Evolutionary conservation across 2,888 invertebrate species (phyloP).

Genomic region (Parascotia fuliginaria): DNA sequence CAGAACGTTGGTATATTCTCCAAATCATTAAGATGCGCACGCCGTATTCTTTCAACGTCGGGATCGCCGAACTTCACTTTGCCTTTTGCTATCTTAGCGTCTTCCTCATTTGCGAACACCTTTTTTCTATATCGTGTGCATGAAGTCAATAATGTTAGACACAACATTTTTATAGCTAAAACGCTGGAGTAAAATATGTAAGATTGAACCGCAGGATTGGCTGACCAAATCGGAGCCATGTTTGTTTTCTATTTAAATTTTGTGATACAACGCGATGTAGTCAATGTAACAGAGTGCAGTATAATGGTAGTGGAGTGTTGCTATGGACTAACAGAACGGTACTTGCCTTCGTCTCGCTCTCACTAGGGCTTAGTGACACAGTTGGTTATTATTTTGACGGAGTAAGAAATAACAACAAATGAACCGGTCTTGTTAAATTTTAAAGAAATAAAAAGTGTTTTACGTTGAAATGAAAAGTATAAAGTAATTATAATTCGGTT

Average conservation of each 20-base stretch:
- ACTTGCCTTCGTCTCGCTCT: too few species aligned
- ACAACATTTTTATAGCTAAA: slow-evolving; percentile 60
- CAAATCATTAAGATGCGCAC: slow-evolving; percentile 89
- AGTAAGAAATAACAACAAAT: too few species aligned
- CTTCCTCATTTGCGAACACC: slow-evolving; percentile 67
- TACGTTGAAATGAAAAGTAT: too few species aligned
- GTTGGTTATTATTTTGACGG: too few species aligned
- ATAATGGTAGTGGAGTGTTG: background rate
- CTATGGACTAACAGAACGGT: background rate
- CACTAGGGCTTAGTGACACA: too few species aligned
- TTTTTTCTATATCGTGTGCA: slow-evolving; percentile 53
- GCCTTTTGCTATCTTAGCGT: slow-evolving; percentile 49
- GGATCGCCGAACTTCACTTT: slow-evolving; percentile 64
- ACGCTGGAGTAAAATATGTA: slow-evolving; percentile 60
- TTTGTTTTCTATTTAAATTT: background rate
- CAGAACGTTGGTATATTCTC: slow-evolving; percentile 89
- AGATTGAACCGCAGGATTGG: slow-evolving; percentile 57
- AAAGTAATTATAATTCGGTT: too few species aligned
- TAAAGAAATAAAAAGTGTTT: too few species aligned
- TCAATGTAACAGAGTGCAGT: background rate
- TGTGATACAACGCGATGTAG: background rate
- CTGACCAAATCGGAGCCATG: slow-evolving; percentile 41
- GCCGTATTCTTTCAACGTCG: slow-evolving; percentile 68
- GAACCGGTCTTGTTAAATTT: too few species aligned
- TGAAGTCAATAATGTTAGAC: slow-evolving; percentile 53